Conservation (phyloP, 2,113 vertebrate species). For the Rhynchomys soricoides region DNA sequence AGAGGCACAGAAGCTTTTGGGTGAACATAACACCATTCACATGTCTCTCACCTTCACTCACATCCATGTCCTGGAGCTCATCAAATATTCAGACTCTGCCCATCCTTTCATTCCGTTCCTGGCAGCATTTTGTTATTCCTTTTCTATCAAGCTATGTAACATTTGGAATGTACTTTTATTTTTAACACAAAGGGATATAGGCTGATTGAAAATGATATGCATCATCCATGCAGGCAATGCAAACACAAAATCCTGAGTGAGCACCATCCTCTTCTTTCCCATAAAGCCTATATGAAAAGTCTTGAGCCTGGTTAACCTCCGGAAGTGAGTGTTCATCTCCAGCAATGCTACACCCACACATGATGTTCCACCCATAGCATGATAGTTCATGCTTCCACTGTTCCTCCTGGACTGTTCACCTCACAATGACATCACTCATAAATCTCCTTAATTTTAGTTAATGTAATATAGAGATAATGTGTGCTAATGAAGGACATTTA, state of each 20-base stretch:
- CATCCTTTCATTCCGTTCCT: neutral
- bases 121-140: neutral
- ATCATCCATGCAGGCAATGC: neutral
- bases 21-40: neutral
- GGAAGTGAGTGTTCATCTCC: neutral
- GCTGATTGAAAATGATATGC: neutral
- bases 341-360: neutral
- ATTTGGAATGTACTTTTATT: slow-evolving; percentile 52
- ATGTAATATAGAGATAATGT: neutral
- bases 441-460: slow-evolving; percentile 16
- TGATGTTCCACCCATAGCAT: neutral
- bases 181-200: slow-evolving; percentile 14
- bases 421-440: neutral
- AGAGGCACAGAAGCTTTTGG: neutral
- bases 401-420: slow-evolving; percentile 21
- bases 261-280: neutral
- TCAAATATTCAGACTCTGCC: neutral
- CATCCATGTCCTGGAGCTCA: neutral
- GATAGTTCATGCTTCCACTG: slow-evolving; percentile 10
- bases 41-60: neutral
- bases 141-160: neutral
- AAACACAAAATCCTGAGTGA: neutral
- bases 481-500: neutral
- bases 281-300: neutral
- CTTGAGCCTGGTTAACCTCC: neutral